Evolutionary conservation across 1,140 invertebrate species (phyloP).

Genomic region (Leptinotarsa lineolata): DNA sequence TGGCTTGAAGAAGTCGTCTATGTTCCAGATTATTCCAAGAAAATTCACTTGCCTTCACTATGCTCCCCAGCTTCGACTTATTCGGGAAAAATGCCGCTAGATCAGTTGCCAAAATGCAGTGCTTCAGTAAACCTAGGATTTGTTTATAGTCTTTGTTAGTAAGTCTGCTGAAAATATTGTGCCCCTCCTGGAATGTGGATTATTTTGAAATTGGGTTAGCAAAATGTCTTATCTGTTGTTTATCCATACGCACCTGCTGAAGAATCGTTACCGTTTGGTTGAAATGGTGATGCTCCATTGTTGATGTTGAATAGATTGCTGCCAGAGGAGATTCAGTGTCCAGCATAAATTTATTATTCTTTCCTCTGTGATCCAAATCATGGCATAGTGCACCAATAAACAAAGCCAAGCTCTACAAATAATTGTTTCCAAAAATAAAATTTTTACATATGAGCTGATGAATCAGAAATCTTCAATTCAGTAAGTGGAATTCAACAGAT

Average conservation of each 20-base stretch:
- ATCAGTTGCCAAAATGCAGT: constrained; percentile 85
- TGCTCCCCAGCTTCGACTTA: constrained; percentile 65
- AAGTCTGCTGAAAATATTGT: constrained; percentile 79
- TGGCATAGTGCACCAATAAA: constrained; percentile 82
- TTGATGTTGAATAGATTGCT: constrained; percentile 80
- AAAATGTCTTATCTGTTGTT: background rate
- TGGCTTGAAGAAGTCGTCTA: constrained; percentile 68
- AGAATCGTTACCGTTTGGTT: constrained; percentile 73
- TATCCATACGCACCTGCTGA: background rate
- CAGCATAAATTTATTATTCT: constrained; percentile 84
- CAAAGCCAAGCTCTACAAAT: constrained; percentile 70
- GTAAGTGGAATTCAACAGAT: too few species aligned
- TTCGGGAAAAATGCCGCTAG: constrained; percentile 81
- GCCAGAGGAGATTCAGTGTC: constrained; percentile 80
- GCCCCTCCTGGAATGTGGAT: constrained; percentile 66
- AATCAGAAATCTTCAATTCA: background rate
- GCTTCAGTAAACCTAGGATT: constrained; percentile 74
- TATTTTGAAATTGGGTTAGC: background rate
- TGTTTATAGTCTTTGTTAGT: constrained; percentile 77
- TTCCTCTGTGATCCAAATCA: constrained; percentile 82
- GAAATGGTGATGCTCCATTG: constrained; percentile 87
- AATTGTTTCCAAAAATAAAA: background rate
- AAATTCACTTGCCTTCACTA: constrained; percentile 64
- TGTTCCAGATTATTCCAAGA: constrained; percentile 68
- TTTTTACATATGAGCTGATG: background rate